Evolutionary conservation across 1,140 invertebrate species (phyloP).

Genomic region (Adelges cooleyi): DNA sequence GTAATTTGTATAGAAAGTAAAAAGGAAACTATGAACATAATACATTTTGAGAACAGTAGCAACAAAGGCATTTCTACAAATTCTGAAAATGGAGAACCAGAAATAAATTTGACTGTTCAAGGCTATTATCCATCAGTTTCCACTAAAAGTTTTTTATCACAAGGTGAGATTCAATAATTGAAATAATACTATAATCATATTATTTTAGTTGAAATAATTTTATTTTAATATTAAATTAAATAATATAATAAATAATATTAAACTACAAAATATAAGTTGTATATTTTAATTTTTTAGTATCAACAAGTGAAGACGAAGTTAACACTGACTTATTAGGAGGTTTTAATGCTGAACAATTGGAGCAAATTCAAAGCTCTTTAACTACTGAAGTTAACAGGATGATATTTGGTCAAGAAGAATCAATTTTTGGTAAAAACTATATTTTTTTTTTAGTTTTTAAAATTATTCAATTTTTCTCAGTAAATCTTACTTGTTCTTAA

Average conservation of each 20-base stretch:
- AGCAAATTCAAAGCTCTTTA: background rate
- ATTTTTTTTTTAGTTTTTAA: no score
- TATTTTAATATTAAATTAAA: background rate
- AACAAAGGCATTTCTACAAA: constrained; percentile 3
- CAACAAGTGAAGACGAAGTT: background rate
- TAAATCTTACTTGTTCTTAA: no score
- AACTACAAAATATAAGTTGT: no score
- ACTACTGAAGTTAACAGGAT: background rate
- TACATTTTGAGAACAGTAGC: constrained; percentile 21
- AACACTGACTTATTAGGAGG: background rate
- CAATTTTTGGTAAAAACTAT: background rate
- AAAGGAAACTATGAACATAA: constrained; percentile 24
- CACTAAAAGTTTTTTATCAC: constrained; percentile 5
- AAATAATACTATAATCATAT: background rate
- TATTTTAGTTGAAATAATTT: background rate
- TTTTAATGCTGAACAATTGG: background rate
- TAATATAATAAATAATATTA: no score
- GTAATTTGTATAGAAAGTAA: constrained; percentile 8
- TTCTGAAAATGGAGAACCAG: constrained; percentile 20
- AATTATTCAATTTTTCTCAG: no score
- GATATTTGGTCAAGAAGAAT: background rate
- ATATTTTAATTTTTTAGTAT: no score
- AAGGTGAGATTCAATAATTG: constrained; percentile 12
- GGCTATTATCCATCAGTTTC: constrained; percentile 18
- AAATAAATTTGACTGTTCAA: constrained; percentile 25